Evolutionary conservation across 2,888 invertebrate genomes (phyloP).

Genomic region (Drosophila pegasa): DNA sequence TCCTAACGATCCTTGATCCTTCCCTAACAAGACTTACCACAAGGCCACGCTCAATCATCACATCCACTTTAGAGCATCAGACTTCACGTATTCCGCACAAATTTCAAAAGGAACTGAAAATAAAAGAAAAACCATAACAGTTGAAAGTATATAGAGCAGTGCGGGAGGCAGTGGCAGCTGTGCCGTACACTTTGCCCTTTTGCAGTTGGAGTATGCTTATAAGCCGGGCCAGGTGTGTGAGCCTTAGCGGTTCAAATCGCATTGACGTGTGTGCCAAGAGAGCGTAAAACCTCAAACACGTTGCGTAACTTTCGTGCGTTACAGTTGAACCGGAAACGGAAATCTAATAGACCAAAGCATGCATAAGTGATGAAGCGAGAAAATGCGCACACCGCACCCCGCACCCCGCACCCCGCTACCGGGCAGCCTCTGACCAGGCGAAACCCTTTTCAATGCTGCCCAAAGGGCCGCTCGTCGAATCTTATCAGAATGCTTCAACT

Average conservation of each 20-base stretch:
- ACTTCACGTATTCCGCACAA: constrained; percentile 10
- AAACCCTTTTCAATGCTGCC: constrained; percentile 64
- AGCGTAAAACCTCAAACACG: constrained; percentile 79
- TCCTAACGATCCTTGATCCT: too few relatives aligned
- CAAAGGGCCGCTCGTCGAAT: constrained; percentile 54
- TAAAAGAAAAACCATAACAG: constrained; percentile 3
- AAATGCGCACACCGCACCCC: too few relatives aligned
- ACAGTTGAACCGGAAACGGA: constrained; percentile 79
- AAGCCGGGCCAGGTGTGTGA: constrained; percentile 65
- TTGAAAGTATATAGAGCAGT: constrained; percentile 19
- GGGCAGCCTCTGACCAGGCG: constrained; percentile 5
- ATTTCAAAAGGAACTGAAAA: constrained; percentile 7
- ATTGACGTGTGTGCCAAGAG: constrained; percentile 72
- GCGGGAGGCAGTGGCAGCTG: constrained; percentile 7
- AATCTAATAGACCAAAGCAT: constrained; percentile 80
- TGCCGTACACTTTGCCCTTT: constrained; percentile 13
- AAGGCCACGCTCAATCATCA: not conserved
- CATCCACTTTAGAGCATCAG: constrained; percentile 12
- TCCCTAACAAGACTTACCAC: too few relatives aligned
- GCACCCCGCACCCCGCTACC: constrained; percentile 3
- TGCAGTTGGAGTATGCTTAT: constrained; percentile 39
- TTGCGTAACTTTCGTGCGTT: constrained; percentile 69
- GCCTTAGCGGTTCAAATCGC: constrained; percentile 71
- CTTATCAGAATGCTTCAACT: constrained; percentile 72
- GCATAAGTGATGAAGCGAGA: constrained; percentile 79